Base-by-base conservation (phyloP, 1,140 invertebrate species). In the Nylanderia fulva region DNA sequence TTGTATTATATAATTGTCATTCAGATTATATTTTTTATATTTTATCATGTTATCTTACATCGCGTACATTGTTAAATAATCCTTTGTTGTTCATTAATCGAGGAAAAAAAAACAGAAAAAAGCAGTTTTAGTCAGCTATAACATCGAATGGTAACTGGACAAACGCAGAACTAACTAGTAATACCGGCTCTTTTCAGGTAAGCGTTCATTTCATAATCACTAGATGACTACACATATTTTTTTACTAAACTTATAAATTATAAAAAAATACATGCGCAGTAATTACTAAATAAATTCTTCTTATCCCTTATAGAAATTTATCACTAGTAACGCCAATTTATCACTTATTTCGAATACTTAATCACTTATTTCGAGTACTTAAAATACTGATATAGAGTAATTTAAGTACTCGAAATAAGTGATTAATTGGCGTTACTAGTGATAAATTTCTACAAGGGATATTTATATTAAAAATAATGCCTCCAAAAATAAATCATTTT, bases 141-240 rank as follows among this genome's bases (percentile, higher is more conserved):
- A 33, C 75, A 79, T 77, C 74, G n/a, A 77, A 77, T 4, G 74
- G 61, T 68, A 79, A 79, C 29, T 21, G 9, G 24, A 75, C 4
- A 61, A 42, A n/a, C 33, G 8, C n/a, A 36, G n/a, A 39, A 48
- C 27, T 61, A 61, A 39, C 42, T 13, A 52, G 61, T 52, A 9
- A 0, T 79, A 79, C 45, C 75, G 42, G 29, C 18, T 29, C 66
- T 54, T 36, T 2, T 0, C 21, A 54, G 45, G 15, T 48, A 18
- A 48, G 45, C 42, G n/a, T 52, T 68, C 61, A 4, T 48, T 48
- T 48, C 3, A 4, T 45, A 45, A 45, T 45, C 60, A 79, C 75
- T 52, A 79, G 61, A 68, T 79, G 42, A 66, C 75, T 66, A 18
- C 21, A 52, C 27, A 13, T 52, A 77, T 42, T 61, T 60, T 48